These are phyloP conservation scores for Centropus unirufus DNA, from an alignment of 2,113 vertebrate genomes.

Conservation along the genomic window DNA sequence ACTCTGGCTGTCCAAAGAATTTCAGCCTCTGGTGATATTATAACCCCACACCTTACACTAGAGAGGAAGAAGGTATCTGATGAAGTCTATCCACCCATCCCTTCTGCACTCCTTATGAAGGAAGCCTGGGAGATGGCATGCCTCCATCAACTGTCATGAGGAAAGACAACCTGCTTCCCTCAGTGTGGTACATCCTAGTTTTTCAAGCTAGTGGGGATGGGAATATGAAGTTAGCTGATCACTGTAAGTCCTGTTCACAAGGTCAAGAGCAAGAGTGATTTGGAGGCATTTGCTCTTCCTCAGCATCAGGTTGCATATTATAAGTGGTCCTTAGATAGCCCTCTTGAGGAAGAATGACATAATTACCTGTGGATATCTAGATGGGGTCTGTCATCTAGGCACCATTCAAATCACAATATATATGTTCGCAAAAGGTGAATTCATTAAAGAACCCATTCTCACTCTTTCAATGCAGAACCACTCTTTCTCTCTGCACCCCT, in stretches of 20 bases:
- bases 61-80: background rate
- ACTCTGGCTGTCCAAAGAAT: background rate
- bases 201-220: background rate
- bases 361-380: background rate
- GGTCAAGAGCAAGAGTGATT: background rate
- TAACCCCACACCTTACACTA: background rate
- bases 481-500: background rate
- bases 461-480: background rate
- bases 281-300: background rate
- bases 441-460: background rate
- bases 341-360: background rate
- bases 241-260: no score
- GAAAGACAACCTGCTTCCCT: background rate
- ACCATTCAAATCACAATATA: background rate
- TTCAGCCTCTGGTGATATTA: fast-evolving
- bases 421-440: background rate
- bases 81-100: background rate
- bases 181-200: background rate
- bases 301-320: background rate
- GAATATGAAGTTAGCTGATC: background rate
- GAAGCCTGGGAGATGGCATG: background rate
- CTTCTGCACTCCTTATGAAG: background rate
- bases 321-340: background rate
- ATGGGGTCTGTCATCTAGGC: background rate
- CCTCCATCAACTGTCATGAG: background rate